phyloP scores from a whole-genome alignment of 2,113 vertebrate species.

The Erythrocercus mccallii region DNA sequence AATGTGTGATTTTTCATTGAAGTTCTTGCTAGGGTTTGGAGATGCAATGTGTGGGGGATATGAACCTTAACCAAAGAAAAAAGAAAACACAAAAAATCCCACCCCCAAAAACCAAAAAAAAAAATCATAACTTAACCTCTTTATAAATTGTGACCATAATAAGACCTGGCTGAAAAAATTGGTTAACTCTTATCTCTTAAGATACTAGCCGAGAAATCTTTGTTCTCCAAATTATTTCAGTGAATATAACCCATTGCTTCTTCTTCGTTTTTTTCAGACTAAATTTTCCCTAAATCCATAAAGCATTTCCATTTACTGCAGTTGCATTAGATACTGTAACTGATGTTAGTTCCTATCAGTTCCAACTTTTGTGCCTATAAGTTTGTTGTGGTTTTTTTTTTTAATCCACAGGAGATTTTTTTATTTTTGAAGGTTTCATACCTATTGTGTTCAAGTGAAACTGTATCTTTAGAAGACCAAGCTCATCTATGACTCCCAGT shows the following conservation, averaged over 20 bases:
- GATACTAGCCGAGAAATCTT: not conserved
- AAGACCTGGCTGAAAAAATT: not conserved
- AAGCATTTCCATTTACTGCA: not conserved
- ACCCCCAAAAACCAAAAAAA: not conserved
- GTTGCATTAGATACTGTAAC: not conserved
- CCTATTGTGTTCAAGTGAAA: not conserved
- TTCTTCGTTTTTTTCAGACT: not conserved
- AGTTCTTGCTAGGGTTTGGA: not conserved
- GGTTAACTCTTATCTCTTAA: not conserved
- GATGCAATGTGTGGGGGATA: not conserved
- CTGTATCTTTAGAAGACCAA: not conserved
- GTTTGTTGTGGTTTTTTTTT: not conserved
- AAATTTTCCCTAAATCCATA: not conserved
- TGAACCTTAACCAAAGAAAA: not conserved
- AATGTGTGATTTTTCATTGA: not conserved
- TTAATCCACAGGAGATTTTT: not conserved
- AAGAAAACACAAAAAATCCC: rapidly evolving
- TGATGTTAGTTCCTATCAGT: not conserved
- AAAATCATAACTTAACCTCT: not conserved
- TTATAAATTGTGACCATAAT: not conserved
- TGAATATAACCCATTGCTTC: not conserved
- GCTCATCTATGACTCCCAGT: not conserved
- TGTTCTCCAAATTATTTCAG: not conserved
- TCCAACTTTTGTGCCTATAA: not conserved
- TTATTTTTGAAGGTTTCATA: not conserved